These are phyloP conservation scores for Sander lucioperca DNA, from an alignment of 2,113 vertebrate species.

Conservation along the genomic window DNA sequence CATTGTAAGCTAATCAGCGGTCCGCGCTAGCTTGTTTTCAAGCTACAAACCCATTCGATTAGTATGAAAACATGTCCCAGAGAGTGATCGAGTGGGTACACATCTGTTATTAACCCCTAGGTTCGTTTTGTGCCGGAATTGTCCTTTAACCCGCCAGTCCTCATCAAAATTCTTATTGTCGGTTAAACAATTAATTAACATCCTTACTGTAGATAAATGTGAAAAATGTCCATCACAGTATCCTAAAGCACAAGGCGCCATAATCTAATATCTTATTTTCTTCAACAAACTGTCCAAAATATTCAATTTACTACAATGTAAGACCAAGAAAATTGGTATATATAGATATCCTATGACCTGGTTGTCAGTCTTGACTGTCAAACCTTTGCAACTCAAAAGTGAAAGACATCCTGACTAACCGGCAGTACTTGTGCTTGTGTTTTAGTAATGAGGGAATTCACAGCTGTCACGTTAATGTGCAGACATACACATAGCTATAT, in stretches of 20 bases:
- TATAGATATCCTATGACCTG: neutral
- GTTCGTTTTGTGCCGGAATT: too few relatives aligned
- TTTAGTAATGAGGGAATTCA: slow-evolving; percentile 41
- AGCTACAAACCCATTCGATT: too few relatives aligned
- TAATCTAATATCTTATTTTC: neutral
- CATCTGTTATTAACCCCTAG: too few relatives aligned
- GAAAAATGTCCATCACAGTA: neutral
- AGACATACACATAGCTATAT: neutral
- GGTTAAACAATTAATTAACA: too few relatives aligned
- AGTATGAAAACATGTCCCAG: too few relatives aligned
- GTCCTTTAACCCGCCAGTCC: too few relatives aligned
- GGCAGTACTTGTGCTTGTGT: neutral
- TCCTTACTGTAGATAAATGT: too few relatives aligned
- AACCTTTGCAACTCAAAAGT: slow-evolving; percentile 13
- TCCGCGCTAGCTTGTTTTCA: too few relatives aligned
- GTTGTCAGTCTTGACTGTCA: neutral
- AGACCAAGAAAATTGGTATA: neutral
- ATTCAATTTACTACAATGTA: neutral
- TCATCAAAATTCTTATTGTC: too few relatives aligned
- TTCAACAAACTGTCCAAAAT: neutral
- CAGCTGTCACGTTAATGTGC: slow-evolving; percentile 46
- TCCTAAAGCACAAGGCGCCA: neutral
- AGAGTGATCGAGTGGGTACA: too few relatives aligned
- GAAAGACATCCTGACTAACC: neutral
- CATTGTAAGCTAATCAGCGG: too few relatives aligned